Evolutionary conservation across 2,888 invertebrate species (phyloP).

Genomic region (Chloroclysta siterata): DNA sequence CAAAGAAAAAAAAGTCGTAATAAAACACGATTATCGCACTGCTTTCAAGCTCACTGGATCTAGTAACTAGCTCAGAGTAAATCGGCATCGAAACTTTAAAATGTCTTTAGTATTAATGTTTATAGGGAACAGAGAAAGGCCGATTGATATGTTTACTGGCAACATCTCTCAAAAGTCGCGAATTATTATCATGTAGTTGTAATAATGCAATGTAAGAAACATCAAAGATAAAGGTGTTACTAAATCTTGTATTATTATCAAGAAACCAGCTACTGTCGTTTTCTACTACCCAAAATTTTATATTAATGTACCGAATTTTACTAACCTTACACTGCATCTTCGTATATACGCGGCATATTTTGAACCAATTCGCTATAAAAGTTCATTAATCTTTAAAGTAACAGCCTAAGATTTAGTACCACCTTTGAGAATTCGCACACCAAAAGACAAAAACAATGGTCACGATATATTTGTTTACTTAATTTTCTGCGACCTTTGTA

Average conservation of each 20-base stretch:
- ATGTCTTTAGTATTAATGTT: slow-evolving; percentile 53
- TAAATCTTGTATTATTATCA: slow-evolving; percentile 7
- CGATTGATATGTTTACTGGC: slow-evolving; percentile 83
- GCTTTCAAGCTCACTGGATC: slow-evolving; percentile 5
- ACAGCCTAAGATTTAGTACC: slow-evolving; percentile 29
- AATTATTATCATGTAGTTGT: slow-evolving; percentile 77
- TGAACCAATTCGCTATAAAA: background rate
- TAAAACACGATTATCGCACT: background rate
- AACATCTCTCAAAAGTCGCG: slow-evolving; percentile 78
- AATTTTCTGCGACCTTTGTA: background rate
- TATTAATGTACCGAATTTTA: background rate
- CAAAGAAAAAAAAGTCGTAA: background rate
- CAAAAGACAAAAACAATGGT: slow-evolving; percentile 32
- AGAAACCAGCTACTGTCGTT: slow-evolving; percentile 7
- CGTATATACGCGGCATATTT: slow-evolving; percentile 1
- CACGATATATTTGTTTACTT: slow-evolving; percentile 8
- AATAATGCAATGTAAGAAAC: slow-evolving; percentile 67
- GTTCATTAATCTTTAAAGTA: background rate
- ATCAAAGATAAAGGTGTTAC: slow-evolving; percentile 39
- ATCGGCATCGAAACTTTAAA: slow-evolving; percentile 36
- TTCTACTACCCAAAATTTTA: background rate
- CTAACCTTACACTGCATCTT: background rate
- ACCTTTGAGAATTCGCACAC: slow-evolving; percentile 37
- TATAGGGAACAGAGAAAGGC: slow-evolving; percentile 74
- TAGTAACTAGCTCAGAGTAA: slow-evolving; percentile 30